Evolutionary conservation across 1,140 invertebrate species (phyloP), one percentile per base, ranked within the genome.

Genomic region (Ectropis grisescens): DNA sequence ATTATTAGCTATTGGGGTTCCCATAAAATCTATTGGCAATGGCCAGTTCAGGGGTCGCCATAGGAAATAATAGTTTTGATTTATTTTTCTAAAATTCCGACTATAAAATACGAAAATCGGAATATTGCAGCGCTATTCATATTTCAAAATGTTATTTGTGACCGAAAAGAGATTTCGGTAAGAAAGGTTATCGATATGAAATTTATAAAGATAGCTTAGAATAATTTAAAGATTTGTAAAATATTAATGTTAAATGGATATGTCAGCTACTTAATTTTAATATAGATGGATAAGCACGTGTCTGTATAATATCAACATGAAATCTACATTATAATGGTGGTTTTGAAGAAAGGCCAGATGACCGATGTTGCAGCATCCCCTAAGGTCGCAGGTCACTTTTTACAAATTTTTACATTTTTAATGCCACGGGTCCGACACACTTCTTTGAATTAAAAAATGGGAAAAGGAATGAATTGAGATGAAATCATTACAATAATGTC

Each of bases 1-100:
- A 56, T 53, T 59, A 59, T 56, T 49, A 56, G 38, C 34, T 35
- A 49, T 44, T 41, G 16, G 29, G 34, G 54, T 50, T 47, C 49
- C 42, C 46, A 49, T 52, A 49, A 44, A 39, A 57, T 53, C 33
- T 40, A 29, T 24, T 28, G 24, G 27, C 22, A 28, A 36, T 29
- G 13, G 7, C 12, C 13, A 31, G 31, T 26, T 16, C 33, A 35
- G 14, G 27, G 38, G 38, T 30, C 38, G 35, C n/a, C 35, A 11
- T 13, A 11, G 8, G 19, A 35, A 41, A 26, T 26, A 26, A 26
- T 26, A 26, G 10, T 10, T 26, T 19, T 19, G 16, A 19, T 19
- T 19, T 19, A 19, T 19, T 19, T 4, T 19, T 19, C n/a, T n/a
- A n/a, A 19, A 19, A 19, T 19, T 19, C 16, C 16, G n/a, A n/a